Percentiles rank a stretch among this genome's conserved stretches.
These are phyloP conservation scores for Drosophila mercatorum DNA, from an alignment of 2,888 invertebrate species.

Conservation along the genomic window DNA sequence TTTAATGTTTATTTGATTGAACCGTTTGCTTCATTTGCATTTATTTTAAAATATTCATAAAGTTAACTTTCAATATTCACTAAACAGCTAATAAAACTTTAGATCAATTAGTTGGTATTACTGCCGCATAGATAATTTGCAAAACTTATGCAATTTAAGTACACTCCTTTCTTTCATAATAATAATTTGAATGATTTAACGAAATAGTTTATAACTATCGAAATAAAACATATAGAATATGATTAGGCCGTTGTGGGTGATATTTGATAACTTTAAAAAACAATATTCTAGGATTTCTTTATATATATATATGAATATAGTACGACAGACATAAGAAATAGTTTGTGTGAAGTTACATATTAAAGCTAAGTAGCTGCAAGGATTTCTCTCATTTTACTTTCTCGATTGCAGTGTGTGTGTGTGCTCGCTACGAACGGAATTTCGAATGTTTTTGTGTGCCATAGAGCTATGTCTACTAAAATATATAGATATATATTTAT, in stretches of 20 bases:
- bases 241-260: conserved; percentile 21
- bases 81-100: conserved; percentile 51
- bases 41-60: conserved; percentile 29
- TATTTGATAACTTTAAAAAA: conserved; percentile 12
- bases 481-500: conserved; percentile 19
- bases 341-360: conserved; percentile 18
- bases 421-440: conserved; percentile 57
- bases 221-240: conserved; percentile 44
- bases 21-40: conserved; percentile 32
- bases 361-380: conserved; percentile 26
- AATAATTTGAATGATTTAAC: conserved; percentile 30
- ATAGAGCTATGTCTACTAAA: conserved; percentile 31
- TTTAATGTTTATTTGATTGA: conserved; percentile 31
- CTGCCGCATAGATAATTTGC: conserved; percentile 8
- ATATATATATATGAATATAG: neutral
- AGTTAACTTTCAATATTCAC: conserved; percentile 37
- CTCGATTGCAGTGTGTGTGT: conserved; percentile 20
- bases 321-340: conserved; percentile 10
- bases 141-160: conserved; percentile 59
- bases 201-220: conserved; percentile 66
- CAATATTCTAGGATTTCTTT: conserved; percentile 6
- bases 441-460: conserved; percentile 73
- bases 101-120: conserved; percentile 37
- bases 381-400: neutral
- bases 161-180: conserved; percentile 49